phyloP scores from a whole-genome alignment of 2,888 invertebrate genomes.

The Tholera decimalis region DNA sequence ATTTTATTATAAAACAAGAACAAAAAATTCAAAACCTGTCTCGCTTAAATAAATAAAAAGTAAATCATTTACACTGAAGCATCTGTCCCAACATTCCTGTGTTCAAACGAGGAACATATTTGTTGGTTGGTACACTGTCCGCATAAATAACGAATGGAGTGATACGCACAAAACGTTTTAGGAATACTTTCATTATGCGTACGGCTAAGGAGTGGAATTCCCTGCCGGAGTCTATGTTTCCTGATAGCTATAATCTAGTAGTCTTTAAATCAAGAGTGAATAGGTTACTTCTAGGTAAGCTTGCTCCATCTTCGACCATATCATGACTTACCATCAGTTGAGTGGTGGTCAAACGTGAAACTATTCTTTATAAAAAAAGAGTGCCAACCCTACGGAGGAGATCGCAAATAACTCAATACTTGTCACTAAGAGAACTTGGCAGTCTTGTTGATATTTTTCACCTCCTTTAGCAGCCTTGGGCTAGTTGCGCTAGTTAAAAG shows the following conservation, averaged over 20 bases:
- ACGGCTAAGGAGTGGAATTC: too few species aligned
- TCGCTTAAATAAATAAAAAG: constrained; percentile 32
- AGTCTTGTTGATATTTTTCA: constrained; percentile 32
- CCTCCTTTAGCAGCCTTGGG: constrained; percentile 37
- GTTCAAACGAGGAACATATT: constrained; percentile 34
- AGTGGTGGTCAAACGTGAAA: too few species aligned
- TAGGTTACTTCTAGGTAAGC: too few species aligned
- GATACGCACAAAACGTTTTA: too few species aligned
- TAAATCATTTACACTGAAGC: constrained; percentile 21
- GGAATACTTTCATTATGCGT: too few species aligned
- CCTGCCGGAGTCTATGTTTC: too few species aligned
- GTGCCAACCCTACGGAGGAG: constrained; percentile 31
- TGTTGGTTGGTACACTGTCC: constrained; percentile 31
- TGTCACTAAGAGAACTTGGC: constrained; percentile 12
- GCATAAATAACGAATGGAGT: constrained; percentile 51
- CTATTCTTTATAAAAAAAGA: too few species aligned
- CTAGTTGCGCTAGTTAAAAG: constrained; percentile 32
- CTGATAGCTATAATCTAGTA: too few species aligned
- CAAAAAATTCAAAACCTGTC: constrained; percentile 17
- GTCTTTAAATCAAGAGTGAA: too few species aligned
- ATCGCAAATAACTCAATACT: constrained; percentile 45
- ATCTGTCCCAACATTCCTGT: constrained; percentile 37
- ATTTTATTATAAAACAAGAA: constrained; percentile 4
- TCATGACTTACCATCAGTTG: too few species aligned
- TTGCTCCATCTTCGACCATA: too few species aligned